Conservation (phyloP, 1,140 invertebrate genomes). For the Leptopilina boulardi region DNA sequence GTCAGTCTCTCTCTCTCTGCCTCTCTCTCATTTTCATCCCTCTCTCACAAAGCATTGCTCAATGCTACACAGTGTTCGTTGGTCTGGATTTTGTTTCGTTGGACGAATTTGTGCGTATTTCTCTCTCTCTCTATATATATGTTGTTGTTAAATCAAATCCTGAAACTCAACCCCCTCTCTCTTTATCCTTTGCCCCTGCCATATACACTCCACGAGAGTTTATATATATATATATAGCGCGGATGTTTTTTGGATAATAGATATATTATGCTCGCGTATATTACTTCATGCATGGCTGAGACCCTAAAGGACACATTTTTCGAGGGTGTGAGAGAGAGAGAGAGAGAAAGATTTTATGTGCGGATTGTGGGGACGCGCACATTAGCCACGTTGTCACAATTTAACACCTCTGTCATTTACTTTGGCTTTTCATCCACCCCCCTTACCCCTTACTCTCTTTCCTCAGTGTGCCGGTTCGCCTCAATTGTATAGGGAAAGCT, state of each 20-base stretch:
- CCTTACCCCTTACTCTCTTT: background rate
- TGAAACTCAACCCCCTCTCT: background rate
- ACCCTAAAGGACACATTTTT: conserved; percentile 19
- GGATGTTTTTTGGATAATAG: conserved; percentile 33
- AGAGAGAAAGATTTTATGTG: background rate
- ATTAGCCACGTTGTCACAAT: conserved; percentile 32
- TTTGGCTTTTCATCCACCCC: background rate
- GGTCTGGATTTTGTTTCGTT: conserved; percentile 29
- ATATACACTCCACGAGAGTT: background rate
- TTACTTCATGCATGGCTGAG: conserved; percentile 31
- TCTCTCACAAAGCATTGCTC: conserved; percentile 19
- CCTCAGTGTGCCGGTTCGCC: background rate
- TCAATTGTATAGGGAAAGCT: background rate
- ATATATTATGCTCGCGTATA: conserved; percentile 31
- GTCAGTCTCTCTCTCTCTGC: background rate
- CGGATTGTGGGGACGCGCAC: conserved; percentile 22
- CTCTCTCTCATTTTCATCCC: background rate
- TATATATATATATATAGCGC: background rate
- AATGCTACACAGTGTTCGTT: conserved; percentile 8
- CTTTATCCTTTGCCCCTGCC: background rate
- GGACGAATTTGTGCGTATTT: conserved; percentile 16
- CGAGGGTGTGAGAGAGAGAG: conserved; percentile 5
- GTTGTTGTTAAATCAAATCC: conserved; percentile 33
- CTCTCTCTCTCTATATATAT: too few relatives aligned
- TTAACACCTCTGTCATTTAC: conserved; percentile 31